These are phyloP conservation scores for Chrysina gloriosa DNA, from an alignment of 2,888 invertebrate species.

Conservation along the genomic window DNA sequence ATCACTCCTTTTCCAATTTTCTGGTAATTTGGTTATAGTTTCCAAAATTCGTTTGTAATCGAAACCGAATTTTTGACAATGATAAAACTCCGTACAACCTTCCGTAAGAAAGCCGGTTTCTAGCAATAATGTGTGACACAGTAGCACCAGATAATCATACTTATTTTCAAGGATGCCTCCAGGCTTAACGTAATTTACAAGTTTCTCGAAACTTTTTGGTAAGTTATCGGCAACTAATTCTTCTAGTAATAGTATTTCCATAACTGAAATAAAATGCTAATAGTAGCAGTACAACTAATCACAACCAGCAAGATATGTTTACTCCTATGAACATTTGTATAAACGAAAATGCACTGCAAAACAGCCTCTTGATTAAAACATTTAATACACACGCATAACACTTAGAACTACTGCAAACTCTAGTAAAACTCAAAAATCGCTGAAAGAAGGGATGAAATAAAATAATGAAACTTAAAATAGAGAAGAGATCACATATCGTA, in stretches of 20 bases:
- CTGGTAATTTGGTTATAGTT: not conserved
- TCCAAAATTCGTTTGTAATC: not conserved
- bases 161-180: too few species aligned
- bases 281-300: slow-evolving; percentile 33
- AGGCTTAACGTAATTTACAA: not conserved
- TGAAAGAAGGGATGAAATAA: slow-evolving; percentile 19
- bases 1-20: not conserved
- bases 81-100: not conserved
- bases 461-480: slow-evolving; percentile 16
- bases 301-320: slow-evolving; percentile 24
- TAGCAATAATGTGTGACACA: not conserved
- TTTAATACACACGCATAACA: slow-evolving; percentile 38
- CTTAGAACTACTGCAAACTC: slow-evolving; percentile 27
- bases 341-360: slow-evolving; percentile 33
- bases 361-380: slow-evolving; percentile 45
- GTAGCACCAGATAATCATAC: not conserved
- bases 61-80: not conserved
- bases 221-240: slow-evolving; percentile 55
- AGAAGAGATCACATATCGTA: slow-evolving; percentile 4
- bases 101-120: not conserved
- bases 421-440: slow-evolving; percentile 35
- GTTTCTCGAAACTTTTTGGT: slow-evolving; percentile 55
- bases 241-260: slow-evolving; percentile 58
- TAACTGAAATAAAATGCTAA: slow-evolving; percentile 54
- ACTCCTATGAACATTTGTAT: slow-evolving; percentile 32